phyloP scores from a whole-genome alignment of 2,797 vertebrate genomes.

The Karalla daura region DNA sequence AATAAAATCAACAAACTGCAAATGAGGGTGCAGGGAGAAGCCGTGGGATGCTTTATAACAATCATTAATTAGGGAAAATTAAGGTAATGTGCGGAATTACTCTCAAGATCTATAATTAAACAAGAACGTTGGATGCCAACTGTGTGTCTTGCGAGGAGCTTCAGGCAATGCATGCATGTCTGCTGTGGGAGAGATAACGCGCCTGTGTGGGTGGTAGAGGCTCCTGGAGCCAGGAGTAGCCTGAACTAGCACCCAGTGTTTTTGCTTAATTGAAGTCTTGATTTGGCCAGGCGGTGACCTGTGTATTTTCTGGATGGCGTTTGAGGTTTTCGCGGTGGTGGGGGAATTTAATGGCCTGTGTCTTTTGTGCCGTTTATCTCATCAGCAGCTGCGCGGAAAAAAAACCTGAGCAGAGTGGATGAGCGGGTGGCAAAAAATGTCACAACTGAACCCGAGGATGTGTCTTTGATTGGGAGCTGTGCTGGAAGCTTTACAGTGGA shows the following conservation, averaged over 20 bases:
- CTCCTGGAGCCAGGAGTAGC: conserved; percentile 59
- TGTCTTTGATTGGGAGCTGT: conserved; percentile 22
- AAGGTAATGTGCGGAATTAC: conserved; percentile 62
- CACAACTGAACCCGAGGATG: conserved; percentile 42
- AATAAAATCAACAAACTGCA: conserved; percentile 68
- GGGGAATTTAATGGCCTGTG: conserved; percentile 46
- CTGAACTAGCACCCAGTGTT: conserved; percentile 56
- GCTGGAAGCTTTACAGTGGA: conserved; percentile 53
- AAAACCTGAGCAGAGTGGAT: conserved; percentile 31
- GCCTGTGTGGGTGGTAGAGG: conserved; percentile 67
- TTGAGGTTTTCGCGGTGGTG: conserved; percentile 49
- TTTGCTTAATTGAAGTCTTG: conserved; percentile 63
- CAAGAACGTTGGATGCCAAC: conserved; percentile 64
- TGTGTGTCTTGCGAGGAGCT: conserved; percentile 66
- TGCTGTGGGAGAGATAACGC: conserved; percentile 76
- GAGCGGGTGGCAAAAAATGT: conserved; percentile 52
- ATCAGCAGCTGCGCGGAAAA: conserved; percentile 26
- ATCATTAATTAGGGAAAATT: conserved; percentile 66
- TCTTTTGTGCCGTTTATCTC: conserved; percentile 47
- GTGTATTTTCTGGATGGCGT: conserved; percentile 48
- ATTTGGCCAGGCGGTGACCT: conserved; percentile 69
- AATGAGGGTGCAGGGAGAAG: conserved; percentile 37
- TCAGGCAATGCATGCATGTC: conserved; percentile 68
- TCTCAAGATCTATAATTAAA: conserved; percentile 80
- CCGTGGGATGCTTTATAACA: conserved; percentile 59